These are phyloP conservation scores for Autographa gamma DNA, from an alignment of 2,888 invertebrate species.

Conservation along the genomic window DNA sequence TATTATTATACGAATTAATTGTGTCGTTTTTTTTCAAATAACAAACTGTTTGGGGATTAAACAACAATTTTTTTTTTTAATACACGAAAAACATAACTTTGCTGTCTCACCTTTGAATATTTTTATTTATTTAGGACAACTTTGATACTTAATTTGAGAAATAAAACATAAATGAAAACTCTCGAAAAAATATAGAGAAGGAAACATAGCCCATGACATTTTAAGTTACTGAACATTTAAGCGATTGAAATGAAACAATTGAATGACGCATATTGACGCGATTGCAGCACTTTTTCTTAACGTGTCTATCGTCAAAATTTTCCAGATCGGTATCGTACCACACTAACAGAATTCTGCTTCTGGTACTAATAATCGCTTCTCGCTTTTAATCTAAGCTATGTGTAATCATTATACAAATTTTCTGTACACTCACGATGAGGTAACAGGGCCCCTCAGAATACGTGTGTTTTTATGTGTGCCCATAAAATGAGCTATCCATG, in stretches of 20 bases:
- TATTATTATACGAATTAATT: neutral
- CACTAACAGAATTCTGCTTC: no score
- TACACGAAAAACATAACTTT: neutral
- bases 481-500: conserved; percentile 72
- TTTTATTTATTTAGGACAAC: no score
- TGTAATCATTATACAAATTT: conserved; percentile 72
- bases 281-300: neutral
- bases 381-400: conserved; percentile 61
- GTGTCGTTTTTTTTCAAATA: neutral
- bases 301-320: no score
- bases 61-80: no score
- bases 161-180: no score
- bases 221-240: no score
- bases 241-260: neutral
- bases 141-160: no score
- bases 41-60: neutral
- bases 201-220: no score
- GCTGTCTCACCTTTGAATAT: no score
- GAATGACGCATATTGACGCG: neutral
- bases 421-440: conserved; percentile 79
- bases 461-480: conserved; percentile 69
- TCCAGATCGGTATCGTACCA: no score
- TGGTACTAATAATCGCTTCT: conserved; percentile 51
- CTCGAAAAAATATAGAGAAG: no score
- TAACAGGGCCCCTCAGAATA: conserved; percentile 80